Evolutionary conservation across 2,797 vertebrate genomes (phyloP).

Genomic region (Rhabdophis nuchalis): DNA sequence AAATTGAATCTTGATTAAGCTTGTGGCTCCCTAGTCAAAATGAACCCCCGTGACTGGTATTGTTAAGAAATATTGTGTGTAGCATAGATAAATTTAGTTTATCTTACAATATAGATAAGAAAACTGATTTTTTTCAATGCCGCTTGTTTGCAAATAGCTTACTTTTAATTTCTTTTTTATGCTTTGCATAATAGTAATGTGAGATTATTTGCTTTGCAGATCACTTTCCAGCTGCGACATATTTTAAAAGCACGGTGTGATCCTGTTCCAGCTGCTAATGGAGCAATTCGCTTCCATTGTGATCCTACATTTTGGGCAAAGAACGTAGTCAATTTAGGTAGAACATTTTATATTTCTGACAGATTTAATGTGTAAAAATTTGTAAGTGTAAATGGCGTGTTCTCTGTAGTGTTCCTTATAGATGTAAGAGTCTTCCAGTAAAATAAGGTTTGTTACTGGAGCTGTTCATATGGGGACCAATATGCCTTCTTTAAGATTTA

Average conservation of each 20-base stretch:
- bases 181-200: background rate
- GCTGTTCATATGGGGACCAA: background rate
- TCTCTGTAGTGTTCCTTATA: background rate
- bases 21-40: background rate
- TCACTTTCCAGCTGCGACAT: slow-evolving; percentile 91
- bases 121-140: background rate
- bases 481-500: background rate
- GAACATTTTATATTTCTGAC: slow-evolving; percentile 7
- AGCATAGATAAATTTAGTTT: background rate
- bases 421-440: background rate
- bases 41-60: background rate
- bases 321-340: slow-evolving; percentile 97
- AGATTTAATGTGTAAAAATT: background rate
- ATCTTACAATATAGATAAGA: background rate
- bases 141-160: background rate
- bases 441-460: background rate
- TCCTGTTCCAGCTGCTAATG: slow-evolving; percentile 90
- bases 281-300: slow-evolving; percentile 94
- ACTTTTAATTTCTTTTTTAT: background rate
- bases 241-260: slow-evolving; percentile 92
- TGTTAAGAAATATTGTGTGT: background rate
- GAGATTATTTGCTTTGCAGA: slow-evolving; percentile 71
- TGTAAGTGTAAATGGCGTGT: background rate
- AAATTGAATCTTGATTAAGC: background rate
- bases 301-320: slow-evolving; percentile 99